Evolutionary conservation across 1,140 invertebrate genomes (phyloP).

Genomic region (Scaptomyza pallida): DNA sequence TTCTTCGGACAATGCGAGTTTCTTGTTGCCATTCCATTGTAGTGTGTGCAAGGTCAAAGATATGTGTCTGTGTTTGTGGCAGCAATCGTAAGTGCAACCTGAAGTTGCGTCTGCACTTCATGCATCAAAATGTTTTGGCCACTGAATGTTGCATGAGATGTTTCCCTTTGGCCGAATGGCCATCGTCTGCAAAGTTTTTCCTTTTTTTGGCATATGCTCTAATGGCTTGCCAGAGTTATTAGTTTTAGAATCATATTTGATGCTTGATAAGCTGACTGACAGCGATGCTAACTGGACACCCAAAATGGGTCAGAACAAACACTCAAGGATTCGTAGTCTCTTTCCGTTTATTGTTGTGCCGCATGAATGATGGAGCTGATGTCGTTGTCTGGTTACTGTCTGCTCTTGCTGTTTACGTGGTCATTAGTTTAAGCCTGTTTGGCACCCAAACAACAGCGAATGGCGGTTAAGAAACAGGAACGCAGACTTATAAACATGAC

Average conservation of each 20-base stretch:
- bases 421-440: conserved; percentile 75
- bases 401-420: conserved; percentile 67
- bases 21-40: conserved; percentile 5
- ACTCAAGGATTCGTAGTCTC: conserved; percentile 4
- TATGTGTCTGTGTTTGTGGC: conserved; percentile 2
- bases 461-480: conserved; percentile 29
- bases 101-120: conserved; percentile 39
- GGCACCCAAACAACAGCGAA: conserved; percentile 8
- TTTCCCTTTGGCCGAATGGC: neutral
- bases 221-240: conserved; percentile 79
- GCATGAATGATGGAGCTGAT: conserved; percentile 73
- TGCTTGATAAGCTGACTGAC: conserved; percentile 78
- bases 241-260: conserved; percentile 70
- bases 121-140: conserved; percentile 21
- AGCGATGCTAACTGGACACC: conserved; percentile 49
- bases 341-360: conserved; percentile 30
- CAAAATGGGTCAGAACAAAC: conserved; percentile 63
- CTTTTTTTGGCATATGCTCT: conserved; percentile 31
- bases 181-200: conserved; percentile 61
- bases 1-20: neutral
- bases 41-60: conserved; percentile 38
- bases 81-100: conserved; percentile 35
- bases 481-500: neutral
- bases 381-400: conserved; percentile 82
- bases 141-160: conserved; percentile 33